These are phyloP conservation scores for Chaetorhynchus papuensis DNA, from an alignment of 2,113 vertebrate species.

Conservation along the genomic window DNA sequence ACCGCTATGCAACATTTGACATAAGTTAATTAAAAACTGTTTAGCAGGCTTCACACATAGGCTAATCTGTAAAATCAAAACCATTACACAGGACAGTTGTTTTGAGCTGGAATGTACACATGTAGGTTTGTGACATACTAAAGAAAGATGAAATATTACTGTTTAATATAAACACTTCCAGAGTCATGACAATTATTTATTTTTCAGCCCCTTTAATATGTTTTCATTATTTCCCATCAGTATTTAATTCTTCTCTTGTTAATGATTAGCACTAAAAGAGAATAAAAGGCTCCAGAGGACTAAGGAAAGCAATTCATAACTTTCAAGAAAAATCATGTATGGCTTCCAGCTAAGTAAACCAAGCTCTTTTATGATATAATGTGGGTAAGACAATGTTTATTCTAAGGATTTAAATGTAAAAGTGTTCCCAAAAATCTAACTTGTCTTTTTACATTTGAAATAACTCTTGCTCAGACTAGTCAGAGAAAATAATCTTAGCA, in stretches of 20 bases:
- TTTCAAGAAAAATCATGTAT: neutral
- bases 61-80: constrained; percentile 2
- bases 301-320: neutral
- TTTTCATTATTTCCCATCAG: constrained; percentile 3
- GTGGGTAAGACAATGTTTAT: neutral
- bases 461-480: neutral
- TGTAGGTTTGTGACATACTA: neutral
- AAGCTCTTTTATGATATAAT: neutral
- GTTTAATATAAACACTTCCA: neutral
- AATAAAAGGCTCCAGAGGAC: constrained; percentile 1
- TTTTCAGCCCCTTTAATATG: constrained; percentile 3
- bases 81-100: neutral
- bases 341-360: neutral
- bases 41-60: constrained; percentile 9
- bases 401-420: neutral
- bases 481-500: neutral
- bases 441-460: neutral
- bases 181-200: neutral
- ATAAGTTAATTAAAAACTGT: constrained; percentile 48
- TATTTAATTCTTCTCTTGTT: constrained; percentile 27
- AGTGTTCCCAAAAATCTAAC: neutral
- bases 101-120: neutral
- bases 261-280: neutral
- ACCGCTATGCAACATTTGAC: neutral
- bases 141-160: neutral